Conservation (phyloP, 2,888 invertebrate species). For the Pseudococcus jackbeardsleyi region DNA sequence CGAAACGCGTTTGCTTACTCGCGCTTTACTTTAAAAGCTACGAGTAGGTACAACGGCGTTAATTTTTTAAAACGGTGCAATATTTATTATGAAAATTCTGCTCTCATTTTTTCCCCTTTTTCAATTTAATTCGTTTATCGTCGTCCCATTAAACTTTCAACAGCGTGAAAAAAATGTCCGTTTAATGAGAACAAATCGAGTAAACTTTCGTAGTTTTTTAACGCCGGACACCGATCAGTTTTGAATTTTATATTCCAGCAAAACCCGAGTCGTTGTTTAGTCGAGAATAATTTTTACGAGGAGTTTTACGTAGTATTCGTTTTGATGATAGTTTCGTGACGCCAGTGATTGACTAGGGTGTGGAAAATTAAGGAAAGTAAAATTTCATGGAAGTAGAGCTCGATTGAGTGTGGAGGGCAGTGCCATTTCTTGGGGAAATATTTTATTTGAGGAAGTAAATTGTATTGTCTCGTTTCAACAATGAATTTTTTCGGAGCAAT, state of each 20-base stretch:
- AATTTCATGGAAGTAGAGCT: too few relatives aligned
- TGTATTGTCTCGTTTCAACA: too few relatives aligned
- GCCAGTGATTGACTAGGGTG: too few relatives aligned
- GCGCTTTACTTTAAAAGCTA: slow-evolving; percentile 10
- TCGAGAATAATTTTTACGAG: neutral
- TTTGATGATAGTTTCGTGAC: too few relatives aligned
- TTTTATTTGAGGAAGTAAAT: neutral
- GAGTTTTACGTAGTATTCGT: too few relatives aligned
- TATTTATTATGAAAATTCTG: slow-evolving; percentile 2
- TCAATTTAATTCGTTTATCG: slow-evolving; percentile 37
- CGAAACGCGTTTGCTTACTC: neutral
- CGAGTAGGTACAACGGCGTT: neutral
- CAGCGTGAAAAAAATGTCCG: neutral
- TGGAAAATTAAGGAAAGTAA: too few relatives aligned
- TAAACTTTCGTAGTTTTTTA: neutral
- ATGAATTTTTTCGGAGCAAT: too few relatives aligned
- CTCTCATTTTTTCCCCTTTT: neutral
- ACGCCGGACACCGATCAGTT: neutral
- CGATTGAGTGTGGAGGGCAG: too few relatives aligned
- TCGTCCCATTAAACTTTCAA: slow-evolving; percentile 28
- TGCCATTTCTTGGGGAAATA: neutral
- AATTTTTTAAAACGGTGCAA: slow-evolving; percentile 40
- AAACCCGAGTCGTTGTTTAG: neutral
- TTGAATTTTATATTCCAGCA: neutral
- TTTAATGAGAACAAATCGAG: slow-evolving; percentile 28